Base-by-base conservation (phyloP, 1,140 invertebrate species). In the Sinella curviseta region DNA sequence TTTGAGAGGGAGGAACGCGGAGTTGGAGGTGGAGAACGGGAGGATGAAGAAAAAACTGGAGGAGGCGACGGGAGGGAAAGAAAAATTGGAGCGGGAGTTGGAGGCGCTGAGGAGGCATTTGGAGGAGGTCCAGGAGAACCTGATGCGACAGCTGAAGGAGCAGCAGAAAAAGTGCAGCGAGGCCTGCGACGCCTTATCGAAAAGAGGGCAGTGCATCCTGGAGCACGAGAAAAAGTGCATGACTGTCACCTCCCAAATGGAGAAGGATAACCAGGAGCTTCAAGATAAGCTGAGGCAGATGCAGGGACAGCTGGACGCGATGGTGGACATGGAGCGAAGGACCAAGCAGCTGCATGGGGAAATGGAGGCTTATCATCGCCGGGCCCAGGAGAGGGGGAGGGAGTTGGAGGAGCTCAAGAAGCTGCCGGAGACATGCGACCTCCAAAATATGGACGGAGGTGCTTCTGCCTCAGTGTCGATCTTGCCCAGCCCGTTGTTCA, bases 141-240 rank as follows among this genome's bases (percentile, higher is more conserved):
- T 60, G 14, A 60, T 60, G 57, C 4, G 4, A 60, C 12, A 60
- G 57, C 24, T 60, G 57, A 26, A 26, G 24, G 24, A 60, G 24
- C 57, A 17, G 57, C 57, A 60, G 24, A 60, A 26, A 26, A 60
- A 60, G 24, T 60, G 57, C 24, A n/a, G 8, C 8, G 57, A 60
- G 24, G 57, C 12, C 3, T 60, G 57, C 24, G 57, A 26, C 12
- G 57, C 4, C 12, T n/a, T 60, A 26, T 60, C 57, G 3, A 60
- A 26, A 26, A 60, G 24, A n/a, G 57, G 57, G 24, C 57, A 60
- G 24, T 60, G 57, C 24, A 60, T 60, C 24, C 24, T 60, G 24
- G 57, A 60, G 24, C 57, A 60, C 24, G 57, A 60, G 57, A 60
- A 60, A 26, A 60, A 60, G 57, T 60, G 57, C 24, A 12, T 60